Percentiles rank a stretch among this genome's conserved stretches.
phyloP scores from a whole-genome alignment of 1,140 invertebrate species.

The Lineus longissimus region DNA sequence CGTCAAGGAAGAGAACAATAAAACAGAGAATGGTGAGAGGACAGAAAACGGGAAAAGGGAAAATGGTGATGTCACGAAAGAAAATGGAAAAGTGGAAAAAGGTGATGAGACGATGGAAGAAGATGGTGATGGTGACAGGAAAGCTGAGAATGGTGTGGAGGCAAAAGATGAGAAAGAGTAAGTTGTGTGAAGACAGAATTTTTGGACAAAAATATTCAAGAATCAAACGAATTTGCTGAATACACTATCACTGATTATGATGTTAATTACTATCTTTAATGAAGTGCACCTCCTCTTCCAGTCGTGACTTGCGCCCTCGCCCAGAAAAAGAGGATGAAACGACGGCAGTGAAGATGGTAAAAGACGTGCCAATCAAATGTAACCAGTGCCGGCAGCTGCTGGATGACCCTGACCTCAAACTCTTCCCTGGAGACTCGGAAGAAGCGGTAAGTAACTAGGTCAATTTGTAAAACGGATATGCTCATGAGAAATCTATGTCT shows the following conservation, averaged over 20 bases:
- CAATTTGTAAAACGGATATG: too few species aligned
- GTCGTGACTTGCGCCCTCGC: neutral
- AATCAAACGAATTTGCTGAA: too few species aligned
- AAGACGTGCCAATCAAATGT: constrained; percentile 34
- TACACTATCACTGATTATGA: too few species aligned
- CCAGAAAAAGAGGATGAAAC: constrained; percentile 11
- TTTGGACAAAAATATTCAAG: neutral
- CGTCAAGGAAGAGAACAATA: neutral
- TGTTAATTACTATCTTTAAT: too few species aligned
- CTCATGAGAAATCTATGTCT: too few species aligned
- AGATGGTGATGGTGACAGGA: too few species aligned
- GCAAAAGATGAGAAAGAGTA: neutral
- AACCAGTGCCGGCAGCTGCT: constrained; percentile 63
- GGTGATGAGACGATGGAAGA: constrained; percentile 5
- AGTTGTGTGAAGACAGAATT: neutral
- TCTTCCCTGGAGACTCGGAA: constrained; percentile 72
- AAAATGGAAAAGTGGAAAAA: constrained; percentile 5
- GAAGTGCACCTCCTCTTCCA: neutral
- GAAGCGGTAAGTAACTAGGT: constrained; percentile 56
- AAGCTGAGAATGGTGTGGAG: neutral
- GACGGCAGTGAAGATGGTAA: neutral
- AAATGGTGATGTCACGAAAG: neutral
- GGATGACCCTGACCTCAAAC: constrained; percentile 62
- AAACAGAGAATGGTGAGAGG: neutral
- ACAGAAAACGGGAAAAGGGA: neutral